Evolutionary conservation across 2,888 invertebrate species (phyloP).

Genomic region (Dinocampus coccinellae): DNA sequence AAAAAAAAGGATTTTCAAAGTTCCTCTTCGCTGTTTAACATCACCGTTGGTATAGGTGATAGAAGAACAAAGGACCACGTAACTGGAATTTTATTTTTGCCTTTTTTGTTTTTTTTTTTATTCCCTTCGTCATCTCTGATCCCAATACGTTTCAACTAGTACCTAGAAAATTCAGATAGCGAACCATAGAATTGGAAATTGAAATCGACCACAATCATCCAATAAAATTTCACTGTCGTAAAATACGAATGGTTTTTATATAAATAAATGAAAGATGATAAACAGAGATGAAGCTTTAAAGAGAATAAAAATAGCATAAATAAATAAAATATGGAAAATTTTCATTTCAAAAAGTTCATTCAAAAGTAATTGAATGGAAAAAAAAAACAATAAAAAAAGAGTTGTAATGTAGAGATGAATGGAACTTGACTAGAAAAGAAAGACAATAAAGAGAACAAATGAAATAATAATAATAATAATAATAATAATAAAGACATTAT

Average conservation of each 20-base stretch:
- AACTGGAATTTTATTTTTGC: not conserved
- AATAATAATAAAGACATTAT: not conserved
- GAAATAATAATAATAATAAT: not conserved
- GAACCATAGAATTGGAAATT: slow-evolving; percentile 25
- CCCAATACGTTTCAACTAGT: not conserved
- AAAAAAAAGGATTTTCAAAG: slow-evolving; percentile 4
- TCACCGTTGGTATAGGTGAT: not conserved
- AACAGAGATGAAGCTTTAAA: not conserved
- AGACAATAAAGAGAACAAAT: not conserved
- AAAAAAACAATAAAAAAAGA: too few relatives aligned
- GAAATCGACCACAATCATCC: slow-evolving; percentile 15
- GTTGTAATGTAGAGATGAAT: not conserved
- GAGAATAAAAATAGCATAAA: not conserved
- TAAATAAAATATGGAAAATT: too few relatives aligned
- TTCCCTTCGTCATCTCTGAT: not conserved
- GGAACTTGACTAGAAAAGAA: not conserved
- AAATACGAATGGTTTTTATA: not conserved
- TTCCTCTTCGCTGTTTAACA: slow-evolving; percentile 10
- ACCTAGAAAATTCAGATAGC: slow-evolving; percentile 15
- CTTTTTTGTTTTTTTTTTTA: not conserved
- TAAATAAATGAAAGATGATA: not conserved
- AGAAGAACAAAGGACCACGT: slow-evolving; percentile 26
- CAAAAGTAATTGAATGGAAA: too few relatives aligned
- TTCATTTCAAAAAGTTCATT: too few relatives aligned
- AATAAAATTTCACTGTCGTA: slow-evolving; percentile 17